Base-by-base conservation (phyloP, 1,140 invertebrate species). In the Anthonomus grandis region DNA sequence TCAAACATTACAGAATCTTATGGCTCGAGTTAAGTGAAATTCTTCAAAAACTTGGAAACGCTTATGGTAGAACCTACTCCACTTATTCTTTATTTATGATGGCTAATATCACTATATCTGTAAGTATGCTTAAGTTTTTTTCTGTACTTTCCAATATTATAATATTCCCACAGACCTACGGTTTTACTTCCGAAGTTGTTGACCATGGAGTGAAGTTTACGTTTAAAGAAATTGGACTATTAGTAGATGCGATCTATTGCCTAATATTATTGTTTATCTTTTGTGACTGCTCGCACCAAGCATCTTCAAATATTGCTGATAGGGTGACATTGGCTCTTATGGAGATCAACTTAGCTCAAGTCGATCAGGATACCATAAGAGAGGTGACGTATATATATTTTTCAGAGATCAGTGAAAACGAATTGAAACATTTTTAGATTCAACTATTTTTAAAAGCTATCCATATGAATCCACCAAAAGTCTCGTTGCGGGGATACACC, bases 401-500 rank as follows among this genome's bases (percentile, higher is more conserved):
- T n/a, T n/a, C n/a, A n/a, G n/a, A n/a, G n/a, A n/a, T n/a, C n/a
- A n/a, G n/a, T n/a, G n/a, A n/a, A n/a, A n/a, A n/a, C n/a, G n/a
- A n/a, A n/a, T 39, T 38, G 8, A 8, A 58, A 50, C 57, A 60
- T 51, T 62, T 70, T 41, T 63, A 82, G 80, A 78, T 83, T 49
- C 78, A 82, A 63, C 70, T 81, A 38, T 83, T 83, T 68, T 78
- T 83, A 49, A 75, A 77, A 53, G 81, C 81, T 0, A 82, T 83
- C 24, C 78, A 81, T 65, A 80, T 82, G 78, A 83, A 83, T 68
- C 81, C 81, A 15, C 81, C 81, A 3, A 78, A 80, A 15, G 81
- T 83, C 10, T 81, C 79, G 21, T 64, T 83, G 12, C 78, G 79
- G 60, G 81, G 81, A 17, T 83, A 82, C 63, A 78, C 78, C 2